Conservation (phyloP, 2,113 vertebrate genomes). For the Melanerpes formicivorus region DNA sequence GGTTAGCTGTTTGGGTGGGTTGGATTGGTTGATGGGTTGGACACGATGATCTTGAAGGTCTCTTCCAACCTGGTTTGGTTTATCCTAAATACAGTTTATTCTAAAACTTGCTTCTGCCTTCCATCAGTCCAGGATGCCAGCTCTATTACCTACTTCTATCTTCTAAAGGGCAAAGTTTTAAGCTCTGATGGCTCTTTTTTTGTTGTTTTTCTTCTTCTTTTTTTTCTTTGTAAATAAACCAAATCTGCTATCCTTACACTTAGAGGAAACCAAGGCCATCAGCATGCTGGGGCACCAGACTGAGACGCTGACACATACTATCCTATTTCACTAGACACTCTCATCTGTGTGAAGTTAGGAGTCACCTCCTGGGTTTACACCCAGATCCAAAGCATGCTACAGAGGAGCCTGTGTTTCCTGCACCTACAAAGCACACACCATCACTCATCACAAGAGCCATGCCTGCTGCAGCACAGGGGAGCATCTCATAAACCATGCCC, state of each 20-base stretch:
- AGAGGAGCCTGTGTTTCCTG: neutral
- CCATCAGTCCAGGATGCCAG: neutral
- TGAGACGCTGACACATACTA: neutral
- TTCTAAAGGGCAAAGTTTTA: neutral
- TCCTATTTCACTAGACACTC: neutral
- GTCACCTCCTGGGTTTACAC: neutral
- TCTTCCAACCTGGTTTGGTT: no score
- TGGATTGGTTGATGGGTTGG: no score
- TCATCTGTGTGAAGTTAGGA: neutral
- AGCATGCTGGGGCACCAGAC: neutral
- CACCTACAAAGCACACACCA: neutral
- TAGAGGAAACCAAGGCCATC: neutral
- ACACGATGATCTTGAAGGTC: no score
- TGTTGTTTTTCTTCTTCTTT: neutral
- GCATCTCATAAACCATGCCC: neutral
- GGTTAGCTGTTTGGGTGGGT: no score
- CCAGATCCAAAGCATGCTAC: neutral
- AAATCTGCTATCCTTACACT: neutral
- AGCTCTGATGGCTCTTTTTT: no score
- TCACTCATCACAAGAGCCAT: accelerated
- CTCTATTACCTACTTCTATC: neutral
- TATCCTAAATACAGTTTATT: neutral
- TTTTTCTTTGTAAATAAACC: neutral
- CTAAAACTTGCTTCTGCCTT: neutral
- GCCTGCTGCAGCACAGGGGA: neutral